A percentile compares a stretch with the other conserved stretches of the same genome.
Conservation (phyloP, 2,113 vertebrate species). For the Azemiops feae region DNA sequence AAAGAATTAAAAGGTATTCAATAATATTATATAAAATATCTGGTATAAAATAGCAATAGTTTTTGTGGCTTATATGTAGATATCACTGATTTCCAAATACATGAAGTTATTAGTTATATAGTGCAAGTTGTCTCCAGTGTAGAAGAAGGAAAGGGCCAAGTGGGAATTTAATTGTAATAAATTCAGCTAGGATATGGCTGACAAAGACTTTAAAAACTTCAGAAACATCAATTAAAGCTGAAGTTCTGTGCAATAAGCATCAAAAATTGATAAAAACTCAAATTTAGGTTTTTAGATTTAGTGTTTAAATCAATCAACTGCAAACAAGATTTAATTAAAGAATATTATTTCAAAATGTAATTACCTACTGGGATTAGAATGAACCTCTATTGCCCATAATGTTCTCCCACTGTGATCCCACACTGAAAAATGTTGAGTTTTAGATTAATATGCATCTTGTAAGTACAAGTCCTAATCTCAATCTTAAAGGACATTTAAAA, state of each 20-base stretch:
- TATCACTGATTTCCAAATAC: conserved; percentile 31
- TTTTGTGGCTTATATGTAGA: background rate
- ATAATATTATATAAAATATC: background rate
- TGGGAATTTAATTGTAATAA: conserved; percentile 68
- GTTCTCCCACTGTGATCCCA: conserved; percentile 93
- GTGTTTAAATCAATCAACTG: conserved; percentile 99
- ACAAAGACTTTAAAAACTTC: conserved; percentile 80
- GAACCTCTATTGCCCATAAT: conserved; percentile 89
- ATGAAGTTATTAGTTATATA: conserved; percentile 34
- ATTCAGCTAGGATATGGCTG: conserved; percentile 73
- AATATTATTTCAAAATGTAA: conserved; percentile 99
- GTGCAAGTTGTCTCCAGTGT: conserved; percentile 48
- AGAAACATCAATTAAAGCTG: conserved; percentile 83
- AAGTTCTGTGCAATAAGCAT: conserved; percentile 84
- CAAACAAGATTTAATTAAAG: conserved; percentile 99
- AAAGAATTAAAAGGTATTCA: background rate
- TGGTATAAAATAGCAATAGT: background rate
- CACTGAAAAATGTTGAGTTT: conserved; percentile 93
- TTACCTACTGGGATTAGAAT: conserved; percentile 99
- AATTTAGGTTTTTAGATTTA: conserved; percentile 88
- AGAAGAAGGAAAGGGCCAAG: conserved; percentile 40
- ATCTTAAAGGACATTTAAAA: conserved; percentile 96
- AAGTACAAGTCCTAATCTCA: conserved; percentile 94
- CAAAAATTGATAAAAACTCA: conserved; percentile 86
- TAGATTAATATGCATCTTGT: conserved; percentile 99